Base-by-base conservation (phyloP, 2,888 invertebrate species). In the Luperina testacea region DNA sequence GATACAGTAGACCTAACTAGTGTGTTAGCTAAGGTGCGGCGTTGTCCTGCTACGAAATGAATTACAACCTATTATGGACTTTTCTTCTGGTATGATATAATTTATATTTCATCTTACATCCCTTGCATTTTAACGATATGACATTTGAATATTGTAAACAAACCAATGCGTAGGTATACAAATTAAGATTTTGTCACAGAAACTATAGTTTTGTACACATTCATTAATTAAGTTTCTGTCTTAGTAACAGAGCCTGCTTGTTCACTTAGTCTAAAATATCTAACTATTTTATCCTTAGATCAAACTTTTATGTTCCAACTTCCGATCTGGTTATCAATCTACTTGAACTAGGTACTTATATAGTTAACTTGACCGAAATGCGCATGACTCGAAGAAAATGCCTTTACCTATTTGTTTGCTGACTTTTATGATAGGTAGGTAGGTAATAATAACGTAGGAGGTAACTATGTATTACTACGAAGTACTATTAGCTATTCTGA, bases 1-100 rank as follows among this genome's bases (percentile, higher is more conserved):
- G 90, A 96, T 96, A 95, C 96, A 96, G 92, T 96, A 96, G 93
- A 91, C 91, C 89, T 88, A 88, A 89, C 91, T 91, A 91, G 92
- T 91, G 92, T 90, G 91, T 89, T 86, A 89, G 84, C 77, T 83
- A 88, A 90, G 90, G 93, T 94, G 93, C 91, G 89, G 88, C 84
- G 89, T 90, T 90, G 88, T 90, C 92, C 91, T 90, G 92, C 91
- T 90, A 92, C 96, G 96, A 95, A 93, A 97, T 97, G 96, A 93
- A 92, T 94, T 93, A 93, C 95, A 91, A 92, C 90, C 89, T 94
- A 90, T 84, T 92, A 92, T 95, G 96, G 96, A 96, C 95, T 92
- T 92, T 94, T 89, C 90, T 95, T 90, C 89, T 96, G 96, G 96
- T 97, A 95, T 91, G 94, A 82, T 77, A 73, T 84, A n/a, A 65